Evolutionary conservation across 2,797 vertebrate genomes (phyloP).

Genomic region (Lepilemur septentrionalis): DNA sequence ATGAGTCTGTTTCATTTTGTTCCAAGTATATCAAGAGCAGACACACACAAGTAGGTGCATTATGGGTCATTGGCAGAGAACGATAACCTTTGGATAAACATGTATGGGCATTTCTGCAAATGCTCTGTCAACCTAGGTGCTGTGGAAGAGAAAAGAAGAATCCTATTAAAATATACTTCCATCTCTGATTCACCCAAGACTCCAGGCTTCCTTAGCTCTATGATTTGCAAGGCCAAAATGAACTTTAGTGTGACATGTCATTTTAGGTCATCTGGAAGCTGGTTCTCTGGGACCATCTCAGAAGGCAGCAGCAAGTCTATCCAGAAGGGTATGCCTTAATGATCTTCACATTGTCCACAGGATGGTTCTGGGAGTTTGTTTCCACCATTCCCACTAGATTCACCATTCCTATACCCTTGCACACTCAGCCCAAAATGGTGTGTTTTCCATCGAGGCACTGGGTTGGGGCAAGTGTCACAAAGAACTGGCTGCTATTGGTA

Average conservation of each 20-base stretch:
- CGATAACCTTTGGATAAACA: background rate
- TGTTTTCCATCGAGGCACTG: conserved; percentile 98
- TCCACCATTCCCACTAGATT: conserved; percentile 96
- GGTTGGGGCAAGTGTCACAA: conserved; percentile 91
- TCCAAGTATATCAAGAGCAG: background rate
- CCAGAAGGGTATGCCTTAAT: conserved; percentile 87
- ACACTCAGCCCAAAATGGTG: conserved; percentile 95
- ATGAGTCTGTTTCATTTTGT: background rate
- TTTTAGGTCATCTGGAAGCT: background rate
- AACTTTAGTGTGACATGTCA: background rate
- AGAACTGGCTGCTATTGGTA: conserved; percentile 98
- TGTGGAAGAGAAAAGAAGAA: background rate
- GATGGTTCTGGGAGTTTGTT: conserved; percentile 93
- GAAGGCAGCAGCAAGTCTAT: conserved; percentile 41
- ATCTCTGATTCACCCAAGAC: background rate
- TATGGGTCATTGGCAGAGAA: background rate
- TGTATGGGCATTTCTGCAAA: background rate
- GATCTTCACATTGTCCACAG: conserved; percentile 93
- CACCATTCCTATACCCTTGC: conserved; percentile 92
- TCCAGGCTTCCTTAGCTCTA: background rate
- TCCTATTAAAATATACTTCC: background rate
- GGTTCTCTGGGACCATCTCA: background rate
- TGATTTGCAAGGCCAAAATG: background rate
- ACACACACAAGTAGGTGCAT: background rate
- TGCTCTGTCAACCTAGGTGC: background rate